Conservation (phyloP, 2,113 vertebrate species). For the Rhabdornis inornatus region DNA sequence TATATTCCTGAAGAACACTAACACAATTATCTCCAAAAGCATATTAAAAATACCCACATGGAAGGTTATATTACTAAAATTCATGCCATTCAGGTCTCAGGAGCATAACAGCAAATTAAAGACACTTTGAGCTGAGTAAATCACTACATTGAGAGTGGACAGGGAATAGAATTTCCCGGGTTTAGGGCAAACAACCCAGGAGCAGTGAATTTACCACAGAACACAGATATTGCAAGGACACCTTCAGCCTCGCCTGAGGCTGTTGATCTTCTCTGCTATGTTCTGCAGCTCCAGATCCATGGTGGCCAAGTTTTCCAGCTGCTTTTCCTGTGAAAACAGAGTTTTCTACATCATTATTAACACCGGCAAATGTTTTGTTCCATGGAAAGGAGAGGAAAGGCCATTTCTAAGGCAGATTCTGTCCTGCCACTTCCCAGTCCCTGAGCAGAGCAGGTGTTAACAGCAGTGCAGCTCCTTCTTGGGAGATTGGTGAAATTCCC, state of each 20-base stretch:
- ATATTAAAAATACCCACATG: slow-evolving; percentile 61
- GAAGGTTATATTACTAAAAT: slow-evolving; percentile 48
- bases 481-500: background rate
- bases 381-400: background rate
- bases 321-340: slow-evolving; percentile 76
- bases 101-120: slow-evolving; percentile 76
- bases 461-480: background rate
- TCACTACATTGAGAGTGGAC: slow-evolving; percentile 54
- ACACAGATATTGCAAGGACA: background rate
- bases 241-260: slow-evolving; percentile 69
- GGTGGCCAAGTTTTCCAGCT: slow-evolving; percentile 85
- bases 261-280: slow-evolving; percentile 83
- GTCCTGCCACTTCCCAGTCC: background rate
- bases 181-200: slow-evolving; percentile 46
- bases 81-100: slow-evolving; percentile 77
- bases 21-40: slow-evolving; percentile 70
- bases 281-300: slow-evolving; percentile 92
- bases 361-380: rapidly evolving
- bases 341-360: background rate
- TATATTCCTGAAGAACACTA: slow-evolving; percentile 68
- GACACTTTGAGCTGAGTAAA: slow-evolving; percentile 59
- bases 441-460: background rate
- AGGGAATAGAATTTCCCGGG: slow-evolving; percentile 60
- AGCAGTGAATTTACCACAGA: slow-evolving; percentile 43
- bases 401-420: background rate